Conservation (phyloP, 1,140 invertebrate genomes). For the Drosophila saltans region DNA sequence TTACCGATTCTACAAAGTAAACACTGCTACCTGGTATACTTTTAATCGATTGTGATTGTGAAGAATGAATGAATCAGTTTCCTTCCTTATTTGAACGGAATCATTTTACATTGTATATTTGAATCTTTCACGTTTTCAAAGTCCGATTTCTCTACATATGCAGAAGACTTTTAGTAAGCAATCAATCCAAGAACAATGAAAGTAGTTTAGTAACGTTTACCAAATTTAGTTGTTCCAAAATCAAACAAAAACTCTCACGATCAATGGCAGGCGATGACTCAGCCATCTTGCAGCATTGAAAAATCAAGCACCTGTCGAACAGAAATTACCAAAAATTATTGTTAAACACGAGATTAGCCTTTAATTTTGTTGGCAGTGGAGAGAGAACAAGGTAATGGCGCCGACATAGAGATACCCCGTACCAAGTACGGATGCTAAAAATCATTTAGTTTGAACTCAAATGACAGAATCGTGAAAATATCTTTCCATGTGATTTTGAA, state of each 20-base stretch:
- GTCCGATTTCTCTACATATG: too few species aligned
- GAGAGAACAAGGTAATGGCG: slow-evolving; percentile 18
- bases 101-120: not conserved
- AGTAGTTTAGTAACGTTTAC: not conserved
- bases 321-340: slow-evolving; percentile 20
- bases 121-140: not conserved
- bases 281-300: slow-evolving; percentile 54
- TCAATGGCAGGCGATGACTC: slow-evolving; percentile 43
- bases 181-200: not conserved
- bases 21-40: not conserved
- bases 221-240: slow-evolving; percentile 14
- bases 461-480: too few species aligned
- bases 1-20: too few species aligned
- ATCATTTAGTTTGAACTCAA: too few species aligned
- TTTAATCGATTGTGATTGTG: too few species aligned
- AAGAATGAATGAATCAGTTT: too few species aligned
- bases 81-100: not conserved
- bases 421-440: not conserved
- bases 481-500: too few species aligned
- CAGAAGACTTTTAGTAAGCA: too few species aligned
- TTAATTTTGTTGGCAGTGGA: slow-evolving; percentile 51
- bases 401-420: not conserved
- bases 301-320: slow-evolving; percentile 38
- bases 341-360: slow-evolving; percentile 58
- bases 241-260: slow-evolving; percentile 68